These are phyloP conservation scores for Alfaro cultratus DNA, from an alignment of 2,797 vertebrate species.

Conservation along the genomic window DNA sequence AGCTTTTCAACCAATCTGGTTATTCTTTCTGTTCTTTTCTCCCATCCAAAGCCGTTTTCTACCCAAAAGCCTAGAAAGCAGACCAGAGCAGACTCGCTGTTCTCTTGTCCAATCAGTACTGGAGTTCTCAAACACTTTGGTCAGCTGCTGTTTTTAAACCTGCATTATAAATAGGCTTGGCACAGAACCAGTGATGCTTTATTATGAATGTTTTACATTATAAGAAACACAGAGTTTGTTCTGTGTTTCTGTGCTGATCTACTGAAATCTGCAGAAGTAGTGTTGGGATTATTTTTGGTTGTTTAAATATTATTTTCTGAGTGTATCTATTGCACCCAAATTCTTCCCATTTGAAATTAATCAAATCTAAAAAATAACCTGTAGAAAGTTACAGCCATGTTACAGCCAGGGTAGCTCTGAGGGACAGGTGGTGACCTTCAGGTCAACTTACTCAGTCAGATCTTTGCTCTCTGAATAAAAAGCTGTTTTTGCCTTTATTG, in stretches of 20 bases:
- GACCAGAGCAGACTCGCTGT: not conserved
- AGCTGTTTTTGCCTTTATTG: constrained; percentile 1
- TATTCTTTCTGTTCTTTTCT: not conserved
- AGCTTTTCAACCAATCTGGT: not conserved
- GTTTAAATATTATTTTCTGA: not conserved
- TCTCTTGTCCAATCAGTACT: not conserved
- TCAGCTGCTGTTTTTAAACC: constrained; percentile 1
- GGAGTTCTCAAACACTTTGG: constrained; percentile 3
- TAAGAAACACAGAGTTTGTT: not conserved
- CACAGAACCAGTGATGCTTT: not conserved
- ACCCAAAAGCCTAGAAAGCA: not conserved
- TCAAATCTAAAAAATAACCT: not conserved
- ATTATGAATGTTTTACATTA: not conserved
- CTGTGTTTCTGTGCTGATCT: not conserved
- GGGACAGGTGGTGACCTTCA: not conserved
- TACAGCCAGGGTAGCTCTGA: not conserved
- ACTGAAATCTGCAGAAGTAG: not conserved
- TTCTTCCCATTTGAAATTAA: not conserved
- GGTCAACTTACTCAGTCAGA: not conserved
- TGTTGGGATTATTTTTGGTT: not conserved
- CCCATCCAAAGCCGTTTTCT: not conserved
- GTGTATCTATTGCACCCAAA: not conserved
- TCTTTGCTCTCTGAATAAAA: not conserved
- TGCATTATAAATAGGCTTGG: not conserved
- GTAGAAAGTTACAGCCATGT: not conserved